phyloP scores from a whole-genome alignment of 2,888 invertebrate species.

The Dryobotodes eremita region DNA sequence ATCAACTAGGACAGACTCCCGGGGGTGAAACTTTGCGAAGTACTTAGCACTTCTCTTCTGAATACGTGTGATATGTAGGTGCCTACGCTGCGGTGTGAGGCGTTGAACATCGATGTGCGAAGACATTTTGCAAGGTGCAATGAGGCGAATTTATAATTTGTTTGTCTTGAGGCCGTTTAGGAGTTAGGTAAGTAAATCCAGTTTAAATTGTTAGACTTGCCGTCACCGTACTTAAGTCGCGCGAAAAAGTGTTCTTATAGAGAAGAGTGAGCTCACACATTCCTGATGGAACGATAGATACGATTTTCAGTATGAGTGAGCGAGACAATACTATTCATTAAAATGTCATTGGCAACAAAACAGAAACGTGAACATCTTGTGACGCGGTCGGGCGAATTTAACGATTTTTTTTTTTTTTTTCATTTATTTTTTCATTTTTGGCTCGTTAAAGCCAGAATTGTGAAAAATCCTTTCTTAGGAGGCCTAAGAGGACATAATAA shows the following conservation, averaged over 20 bases:
- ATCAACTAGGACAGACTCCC: constrained; percentile 79
- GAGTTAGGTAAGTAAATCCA: not conserved
- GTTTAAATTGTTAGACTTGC: not conserved
- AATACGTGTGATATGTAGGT: constrained; percentile 75
- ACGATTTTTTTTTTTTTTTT: not conserved
- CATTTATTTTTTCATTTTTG: not conserved
- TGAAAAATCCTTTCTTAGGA: not conserved
- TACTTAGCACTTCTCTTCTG: constrained; percentile 78
- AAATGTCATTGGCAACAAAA: not conserved
- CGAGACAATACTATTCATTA: not conserved
- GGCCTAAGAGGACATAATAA: too few species aligned
- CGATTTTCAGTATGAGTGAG: not conserved
- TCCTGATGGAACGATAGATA: not conserved
- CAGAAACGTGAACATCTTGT: not conserved
- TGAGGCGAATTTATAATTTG: not conserved
- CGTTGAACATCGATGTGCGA: constrained; percentile 61
- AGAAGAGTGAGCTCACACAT: not conserved
- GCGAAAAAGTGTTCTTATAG: not conserved
- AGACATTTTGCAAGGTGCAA: constrained; percentile 32
- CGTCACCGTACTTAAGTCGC: not conserved
- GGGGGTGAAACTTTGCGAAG: constrained; percentile 77
- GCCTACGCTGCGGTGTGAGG: constrained; percentile 63
- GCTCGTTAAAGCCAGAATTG: not conserved
- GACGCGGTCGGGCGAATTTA: not conserved
- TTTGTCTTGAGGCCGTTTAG: too few species aligned